Conservation (phyloP, 2,888 invertebrate genomes). For the Epirrhoe alternata region DNA sequence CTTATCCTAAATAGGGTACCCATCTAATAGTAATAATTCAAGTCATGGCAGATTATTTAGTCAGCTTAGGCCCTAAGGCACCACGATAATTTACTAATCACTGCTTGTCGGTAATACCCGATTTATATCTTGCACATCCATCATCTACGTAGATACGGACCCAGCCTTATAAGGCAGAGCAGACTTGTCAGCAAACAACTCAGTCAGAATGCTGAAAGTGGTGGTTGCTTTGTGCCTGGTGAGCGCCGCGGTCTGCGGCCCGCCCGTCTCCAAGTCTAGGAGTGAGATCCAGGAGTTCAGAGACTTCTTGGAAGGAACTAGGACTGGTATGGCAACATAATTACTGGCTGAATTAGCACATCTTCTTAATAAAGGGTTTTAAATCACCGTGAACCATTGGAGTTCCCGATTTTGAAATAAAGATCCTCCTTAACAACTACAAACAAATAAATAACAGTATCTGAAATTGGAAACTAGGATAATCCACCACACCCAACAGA, state of each 20-base stretch:
- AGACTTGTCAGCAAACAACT: not conserved
- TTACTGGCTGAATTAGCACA: no score
- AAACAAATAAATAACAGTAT: no score
- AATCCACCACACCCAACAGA: no score
- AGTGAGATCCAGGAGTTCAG: constrained; percentile 58
- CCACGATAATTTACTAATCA: not conserved
- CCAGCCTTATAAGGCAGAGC: not conserved
- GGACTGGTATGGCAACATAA: constrained; percentile 48
- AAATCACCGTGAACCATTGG: no score
- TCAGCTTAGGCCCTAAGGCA: no score
- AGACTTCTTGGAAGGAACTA: constrained; percentile 54
- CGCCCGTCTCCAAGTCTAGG: constrained; percentile 50
- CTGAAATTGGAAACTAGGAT: no score
- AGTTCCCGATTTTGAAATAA: no score
- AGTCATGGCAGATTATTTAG: no score
- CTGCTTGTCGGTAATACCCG: not conserved
- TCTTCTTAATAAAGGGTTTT: no score
- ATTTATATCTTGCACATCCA: not conserved
- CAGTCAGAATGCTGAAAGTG: constrained; percentile 49
- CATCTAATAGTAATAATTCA: no score
- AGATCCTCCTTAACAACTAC: no score
- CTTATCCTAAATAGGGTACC: no score
- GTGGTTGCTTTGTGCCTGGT: constrained; percentile 47
- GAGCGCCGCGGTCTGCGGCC: constrained; percentile 50
- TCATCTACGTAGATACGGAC: not conserved